These are phyloP conservation scores for Nomada fucata DNA, from an alignment of 2,888 invertebrate genomes.

Conservation along the genomic window DNA sequence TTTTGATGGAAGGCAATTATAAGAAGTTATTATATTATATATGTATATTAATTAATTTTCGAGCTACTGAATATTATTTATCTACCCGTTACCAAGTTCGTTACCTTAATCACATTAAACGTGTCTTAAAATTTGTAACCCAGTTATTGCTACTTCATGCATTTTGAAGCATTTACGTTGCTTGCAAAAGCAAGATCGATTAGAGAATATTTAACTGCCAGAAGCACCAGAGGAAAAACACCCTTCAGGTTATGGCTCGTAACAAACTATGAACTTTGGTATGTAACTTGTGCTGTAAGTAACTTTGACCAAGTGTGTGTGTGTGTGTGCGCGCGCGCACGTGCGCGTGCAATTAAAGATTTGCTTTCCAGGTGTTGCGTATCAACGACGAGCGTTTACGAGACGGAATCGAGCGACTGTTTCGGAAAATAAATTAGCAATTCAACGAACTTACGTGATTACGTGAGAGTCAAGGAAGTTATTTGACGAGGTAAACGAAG, in stretches of 20 bases:
- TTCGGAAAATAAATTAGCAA: conserved; percentile 22
- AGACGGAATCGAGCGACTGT: conserved; percentile 6
- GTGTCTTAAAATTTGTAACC: too few species aligned
- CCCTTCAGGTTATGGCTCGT: neutral
- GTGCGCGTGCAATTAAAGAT: conserved; percentile 22
- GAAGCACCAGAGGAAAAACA: neutral
- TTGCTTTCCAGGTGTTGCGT: conserved; percentile 1
- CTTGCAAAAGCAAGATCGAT: neutral
- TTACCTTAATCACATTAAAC: neutral
- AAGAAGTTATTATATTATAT: too few species aligned
- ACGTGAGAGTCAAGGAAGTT: neutral
- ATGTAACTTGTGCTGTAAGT: conserved; percentile 11
- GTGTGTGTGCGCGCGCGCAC: too few species aligned
- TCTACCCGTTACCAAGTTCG: neutral
- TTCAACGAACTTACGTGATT: conserved; percentile 19
- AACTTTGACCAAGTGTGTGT: neutral
- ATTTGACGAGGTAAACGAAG: neutral
- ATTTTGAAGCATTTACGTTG: neutral
- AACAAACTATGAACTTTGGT: conserved; percentile 15
- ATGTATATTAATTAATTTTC: too few species aligned
- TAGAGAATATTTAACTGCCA: neutral
- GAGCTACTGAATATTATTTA: neutral
- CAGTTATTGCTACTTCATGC: neutral
- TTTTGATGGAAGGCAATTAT: too few species aligned
- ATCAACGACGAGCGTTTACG: conserved; percentile 9